Evolutionary conservation across 2,888 invertebrate species (phyloP).

Genomic region (Spisula subtruncata): DNA sequence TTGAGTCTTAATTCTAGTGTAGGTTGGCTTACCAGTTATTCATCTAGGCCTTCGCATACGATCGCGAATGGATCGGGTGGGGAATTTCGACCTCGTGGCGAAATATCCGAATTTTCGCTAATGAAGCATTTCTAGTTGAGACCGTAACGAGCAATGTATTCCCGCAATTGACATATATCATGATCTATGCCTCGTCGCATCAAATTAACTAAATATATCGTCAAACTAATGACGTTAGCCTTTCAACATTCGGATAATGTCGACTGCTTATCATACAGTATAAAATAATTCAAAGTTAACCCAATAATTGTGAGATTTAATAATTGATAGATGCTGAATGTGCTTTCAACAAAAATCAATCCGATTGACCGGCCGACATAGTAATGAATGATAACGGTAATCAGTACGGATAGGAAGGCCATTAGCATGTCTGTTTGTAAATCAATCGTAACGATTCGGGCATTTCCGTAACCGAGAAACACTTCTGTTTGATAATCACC

Average conservation of each 20-base stretch:
- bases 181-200: not conserved
- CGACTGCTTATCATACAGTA: not conserved
- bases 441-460: not conserved
- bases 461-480: too few relatives aligned
- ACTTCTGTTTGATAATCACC: too few relatives aligned
- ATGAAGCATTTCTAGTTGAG: not conserved
- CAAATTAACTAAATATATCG: not conserved
- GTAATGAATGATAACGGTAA: not conserved
- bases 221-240: not conserved
- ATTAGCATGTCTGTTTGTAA: not conserved
- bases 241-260: not conserved
- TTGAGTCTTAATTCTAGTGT: too few relatives aligned
- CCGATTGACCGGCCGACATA: not conserved
- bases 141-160: not conserved
- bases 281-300: slow-evolving; percentile 5
- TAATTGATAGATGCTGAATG: not conserved
- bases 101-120: not conserved
- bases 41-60: too few relatives aligned
- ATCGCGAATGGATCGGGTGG: not conserved
- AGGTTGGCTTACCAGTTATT: too few relatives aligned
- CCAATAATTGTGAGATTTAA: slow-evolving; percentile 4
- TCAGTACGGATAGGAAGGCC: not conserved
- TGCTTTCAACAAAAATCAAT: not conserved
- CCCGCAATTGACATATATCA: not conserved
- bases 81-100: not conserved